A percentile compares a stretch with the other conserved stretches of the same genome.
Evolutionary conservation across 2,797 vertebrate species (phyloP).

Genomic region (Florisuga fusca): DNA sequence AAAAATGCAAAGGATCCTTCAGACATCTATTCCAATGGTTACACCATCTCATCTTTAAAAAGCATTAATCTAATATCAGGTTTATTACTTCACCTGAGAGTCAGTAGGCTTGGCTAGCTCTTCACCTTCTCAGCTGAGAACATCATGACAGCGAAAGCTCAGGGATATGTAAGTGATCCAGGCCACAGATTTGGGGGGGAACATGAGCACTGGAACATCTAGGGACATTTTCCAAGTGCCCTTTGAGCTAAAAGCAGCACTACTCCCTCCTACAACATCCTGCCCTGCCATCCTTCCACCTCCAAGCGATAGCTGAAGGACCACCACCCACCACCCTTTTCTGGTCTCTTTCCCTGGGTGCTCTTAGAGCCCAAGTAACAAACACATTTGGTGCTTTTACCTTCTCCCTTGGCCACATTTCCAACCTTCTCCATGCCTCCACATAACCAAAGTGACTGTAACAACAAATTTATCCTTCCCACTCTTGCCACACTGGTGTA

Average conservation of each 20-base stretch:
- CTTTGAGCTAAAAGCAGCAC: background rate
- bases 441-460: background rate
- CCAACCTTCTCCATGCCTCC: background rate
- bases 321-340: accelerated
- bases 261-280: accelerated
- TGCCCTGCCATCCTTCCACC: background rate
- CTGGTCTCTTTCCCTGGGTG: background rate
- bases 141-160: background rate
- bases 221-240: background rate
- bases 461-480: background rate
- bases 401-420: background rate
- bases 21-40: background rate
- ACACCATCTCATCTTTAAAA: background rate
- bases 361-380: background rate
- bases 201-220: accelerated
- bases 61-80: background rate
- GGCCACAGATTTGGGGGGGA: accelerated
- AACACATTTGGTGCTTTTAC: background rate
- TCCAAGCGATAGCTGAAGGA: background rate
- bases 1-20: background rate
- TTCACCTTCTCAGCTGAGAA: background rate
- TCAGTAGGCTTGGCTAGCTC: background rate
- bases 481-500: accelerated
- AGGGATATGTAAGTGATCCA: background rate
- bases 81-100: background rate